phyloP scores from a whole-genome alignment of 2,797 vertebrate species.

The Lophotriccus pileatus region DNA sequence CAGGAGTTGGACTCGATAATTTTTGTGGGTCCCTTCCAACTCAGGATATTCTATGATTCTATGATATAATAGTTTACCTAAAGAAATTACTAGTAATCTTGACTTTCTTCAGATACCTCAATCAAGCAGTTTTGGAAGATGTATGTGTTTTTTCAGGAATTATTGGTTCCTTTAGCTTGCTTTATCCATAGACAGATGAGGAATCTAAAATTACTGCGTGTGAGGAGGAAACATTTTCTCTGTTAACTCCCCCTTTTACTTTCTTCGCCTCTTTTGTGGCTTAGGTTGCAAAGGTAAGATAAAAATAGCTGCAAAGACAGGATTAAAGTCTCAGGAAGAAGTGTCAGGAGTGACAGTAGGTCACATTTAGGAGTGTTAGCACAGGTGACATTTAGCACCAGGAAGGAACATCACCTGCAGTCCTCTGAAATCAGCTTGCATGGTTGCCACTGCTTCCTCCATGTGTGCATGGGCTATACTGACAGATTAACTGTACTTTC shows the following conservation, averaged over 20 bases:
- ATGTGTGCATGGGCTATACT: rapidly evolving
- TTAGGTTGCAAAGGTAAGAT: background rate
- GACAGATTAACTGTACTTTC: background rate
- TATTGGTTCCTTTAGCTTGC: background rate
- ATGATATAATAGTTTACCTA: background rate
- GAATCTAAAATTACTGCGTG: background rate
- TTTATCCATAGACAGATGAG: background rate
- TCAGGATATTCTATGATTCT: background rate
- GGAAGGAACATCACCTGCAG: background rate
- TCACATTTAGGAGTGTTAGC: too few species aligned
- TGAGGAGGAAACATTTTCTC: background rate
- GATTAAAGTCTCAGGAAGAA: conserved; percentile 16
- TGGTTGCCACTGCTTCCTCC: background rate
- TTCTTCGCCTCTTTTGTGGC: background rate
- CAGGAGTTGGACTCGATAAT: background rate
- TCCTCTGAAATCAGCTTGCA: background rate
- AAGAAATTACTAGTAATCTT: background rate
- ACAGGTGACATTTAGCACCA: background rate
- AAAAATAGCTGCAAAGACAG: conserved; percentile 16
- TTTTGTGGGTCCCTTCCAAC: background rate
- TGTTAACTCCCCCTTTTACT: background rate
- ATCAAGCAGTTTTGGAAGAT: background rate
- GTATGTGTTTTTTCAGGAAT: background rate
- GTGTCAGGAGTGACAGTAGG: background rate
- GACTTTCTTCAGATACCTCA: background rate